Evolutionary conservation across 2,113 vertebrate genomes (phyloP).

Genomic region (Scalopus aquaticus): DNA sequence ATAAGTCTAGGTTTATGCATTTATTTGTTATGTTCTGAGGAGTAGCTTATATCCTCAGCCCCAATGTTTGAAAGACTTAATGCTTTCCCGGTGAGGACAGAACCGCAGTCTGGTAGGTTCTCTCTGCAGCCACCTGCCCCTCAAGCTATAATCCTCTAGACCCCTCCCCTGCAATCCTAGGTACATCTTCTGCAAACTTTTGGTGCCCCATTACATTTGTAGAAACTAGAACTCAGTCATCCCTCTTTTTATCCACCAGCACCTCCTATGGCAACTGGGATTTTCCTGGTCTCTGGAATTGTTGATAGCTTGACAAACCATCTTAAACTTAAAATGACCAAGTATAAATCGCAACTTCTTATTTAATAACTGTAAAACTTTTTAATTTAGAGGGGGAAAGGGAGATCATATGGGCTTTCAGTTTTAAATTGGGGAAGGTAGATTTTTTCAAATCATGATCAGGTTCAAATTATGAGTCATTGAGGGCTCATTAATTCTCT

Average conservation of each 20-base stretch:
- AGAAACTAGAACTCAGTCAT: background rate
- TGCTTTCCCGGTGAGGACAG: background rate
- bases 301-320: background rate
- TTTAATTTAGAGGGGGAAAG: background rate
- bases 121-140: background rate
- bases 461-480: constrained; percentile 9
- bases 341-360: background rate
- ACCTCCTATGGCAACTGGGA: background rate
- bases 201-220: background rate
- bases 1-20: background rate
- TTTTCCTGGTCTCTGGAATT: background rate
- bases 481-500: background rate
- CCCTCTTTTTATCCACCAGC: background rate
- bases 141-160: background rate
- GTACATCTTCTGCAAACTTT: background rate
- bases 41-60: background rate
- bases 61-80: background rate
- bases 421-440: background rate
- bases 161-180: no score
- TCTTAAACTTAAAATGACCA: background rate
- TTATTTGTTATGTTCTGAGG: background rate
- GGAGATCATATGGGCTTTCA: background rate
- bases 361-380: background rate
- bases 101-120: background rate
- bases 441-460: background rate